phyloP scores from a whole-genome alignment of 2,797 vertebrate species.

The Avahi laniger region DNA sequence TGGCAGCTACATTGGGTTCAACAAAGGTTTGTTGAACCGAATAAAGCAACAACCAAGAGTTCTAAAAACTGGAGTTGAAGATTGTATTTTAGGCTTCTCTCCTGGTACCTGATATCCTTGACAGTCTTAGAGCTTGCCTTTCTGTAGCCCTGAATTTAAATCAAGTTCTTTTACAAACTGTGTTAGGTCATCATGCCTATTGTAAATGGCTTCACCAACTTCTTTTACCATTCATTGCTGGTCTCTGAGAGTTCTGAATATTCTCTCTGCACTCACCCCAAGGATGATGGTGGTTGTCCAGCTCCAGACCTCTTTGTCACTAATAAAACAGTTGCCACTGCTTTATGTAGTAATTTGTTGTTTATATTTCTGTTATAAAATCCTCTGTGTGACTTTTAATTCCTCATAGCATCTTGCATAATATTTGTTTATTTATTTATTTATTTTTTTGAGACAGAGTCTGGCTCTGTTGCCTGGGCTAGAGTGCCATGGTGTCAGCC shows the following conservation, averaged over 20 bases:
- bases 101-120: neutral
- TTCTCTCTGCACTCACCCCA: neutral
- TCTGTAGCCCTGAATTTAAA: slow-evolving; percentile 25
- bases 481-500: too few species aligned
- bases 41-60: neutral
- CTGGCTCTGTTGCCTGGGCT: too few species aligned
- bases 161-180: neutral
- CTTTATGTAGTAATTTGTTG: neutral
- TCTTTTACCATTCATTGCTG: neutral
- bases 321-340: neutral
- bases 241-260: neutral
- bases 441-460: too few species aligned
- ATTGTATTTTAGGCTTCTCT: neutral
- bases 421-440: neutral
- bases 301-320: neutral
- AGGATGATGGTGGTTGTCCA: neutral
- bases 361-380: slow-evolving; percentile 20
- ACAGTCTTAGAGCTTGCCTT: neutral
- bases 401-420: neutral
- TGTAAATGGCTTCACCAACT: neutral
- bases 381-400: slow-evolving; percentile 19
- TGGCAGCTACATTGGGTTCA: slow-evolving; percentile 25
- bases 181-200: neutral
- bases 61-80: neutral
- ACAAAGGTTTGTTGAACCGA: slow-evolving; percentile 24